Evolutionary conservation across 2,888 invertebrate species (phyloP).

Genomic region (Empis stercorea): DNA sequence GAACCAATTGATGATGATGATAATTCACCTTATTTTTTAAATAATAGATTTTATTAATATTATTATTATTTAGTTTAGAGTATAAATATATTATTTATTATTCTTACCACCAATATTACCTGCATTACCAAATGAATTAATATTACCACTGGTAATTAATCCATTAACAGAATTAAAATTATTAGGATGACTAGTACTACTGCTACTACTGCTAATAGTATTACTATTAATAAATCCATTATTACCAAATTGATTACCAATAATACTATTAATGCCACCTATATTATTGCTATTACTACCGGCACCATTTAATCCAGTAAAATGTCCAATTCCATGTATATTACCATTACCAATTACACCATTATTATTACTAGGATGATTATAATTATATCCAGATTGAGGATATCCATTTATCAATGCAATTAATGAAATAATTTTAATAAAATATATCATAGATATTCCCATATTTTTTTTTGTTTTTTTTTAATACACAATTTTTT

Average conservation of each 20-base stretch:
- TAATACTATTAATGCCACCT: constrained; percentile 13
- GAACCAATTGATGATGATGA: constrained; percentile 23
- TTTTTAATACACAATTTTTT: no score
- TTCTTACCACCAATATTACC: constrained; percentile 13
- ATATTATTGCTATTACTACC: constrained; percentile 17
- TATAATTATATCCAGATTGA: constrained; percentile 36
- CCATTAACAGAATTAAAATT: no score
- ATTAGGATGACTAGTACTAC: no score
- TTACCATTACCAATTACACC: constrained; percentile 17
- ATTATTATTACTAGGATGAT: constrained; percentile 28
- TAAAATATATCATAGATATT: no score
- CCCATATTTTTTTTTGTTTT: no score
- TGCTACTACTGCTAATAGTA: no score
- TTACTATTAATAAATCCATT: no score
- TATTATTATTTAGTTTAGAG: not conserved
- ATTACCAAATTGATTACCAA: no score
- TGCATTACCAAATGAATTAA: no score
- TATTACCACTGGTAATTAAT: no score
- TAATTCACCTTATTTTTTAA: not conserved
- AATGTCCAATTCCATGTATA: constrained; percentile 18
- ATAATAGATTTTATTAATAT: not conserved
- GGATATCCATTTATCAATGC: constrained; percentile 14
- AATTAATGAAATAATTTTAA: no score
- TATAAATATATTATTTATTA: constrained; percentile 8
- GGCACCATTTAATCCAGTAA: constrained; percentile 14